These are phyloP conservation scores for Aspidoscelis tigris DNA, from an alignment of 2,113 vertebrate genomes.

Conservation along the genomic window DNA sequence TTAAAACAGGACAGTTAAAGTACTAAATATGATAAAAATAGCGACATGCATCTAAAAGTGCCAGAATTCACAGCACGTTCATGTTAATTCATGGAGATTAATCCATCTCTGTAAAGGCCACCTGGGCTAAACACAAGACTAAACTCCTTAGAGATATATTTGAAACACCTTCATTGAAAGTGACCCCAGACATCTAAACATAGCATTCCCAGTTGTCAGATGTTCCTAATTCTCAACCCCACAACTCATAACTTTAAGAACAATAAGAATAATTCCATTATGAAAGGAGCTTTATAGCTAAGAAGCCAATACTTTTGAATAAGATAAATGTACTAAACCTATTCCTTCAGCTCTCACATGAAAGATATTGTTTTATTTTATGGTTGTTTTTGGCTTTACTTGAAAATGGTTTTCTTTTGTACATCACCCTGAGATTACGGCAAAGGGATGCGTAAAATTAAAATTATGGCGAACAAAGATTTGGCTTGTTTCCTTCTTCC, in stretches of 20 bases:
- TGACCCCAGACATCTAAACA: not conserved
- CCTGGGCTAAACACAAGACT: not conserved
- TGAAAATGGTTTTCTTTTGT: no score
- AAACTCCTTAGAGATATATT: not conserved
- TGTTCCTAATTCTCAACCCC: not conserved
- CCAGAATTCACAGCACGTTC: not conserved
- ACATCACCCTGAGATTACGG: no score
- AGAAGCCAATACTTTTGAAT: not conserved
- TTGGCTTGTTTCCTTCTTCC: no score
- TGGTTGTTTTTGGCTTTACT: no score
- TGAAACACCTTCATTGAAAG: constrained; percentile 1
- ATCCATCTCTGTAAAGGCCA: constrained; percentile 3
- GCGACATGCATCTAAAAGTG: not conserved
- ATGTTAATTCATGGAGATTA: not conserved
- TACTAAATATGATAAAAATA: not conserved
- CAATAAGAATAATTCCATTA: not conserved
- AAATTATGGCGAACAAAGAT: no score
- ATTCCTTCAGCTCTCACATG: not conserved
- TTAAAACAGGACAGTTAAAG: no score
- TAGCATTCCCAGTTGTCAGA: not conserved
- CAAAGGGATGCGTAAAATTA: no score
- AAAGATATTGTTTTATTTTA: not conserved
- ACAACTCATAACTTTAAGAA: not conserved
- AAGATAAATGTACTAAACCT: not conserved
- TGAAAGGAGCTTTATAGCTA: not conserved